phyloP scores from a whole-genome alignment of 30 jellyfish, hydroid and myxozoan species.

The Mastigias papua region DNA sequence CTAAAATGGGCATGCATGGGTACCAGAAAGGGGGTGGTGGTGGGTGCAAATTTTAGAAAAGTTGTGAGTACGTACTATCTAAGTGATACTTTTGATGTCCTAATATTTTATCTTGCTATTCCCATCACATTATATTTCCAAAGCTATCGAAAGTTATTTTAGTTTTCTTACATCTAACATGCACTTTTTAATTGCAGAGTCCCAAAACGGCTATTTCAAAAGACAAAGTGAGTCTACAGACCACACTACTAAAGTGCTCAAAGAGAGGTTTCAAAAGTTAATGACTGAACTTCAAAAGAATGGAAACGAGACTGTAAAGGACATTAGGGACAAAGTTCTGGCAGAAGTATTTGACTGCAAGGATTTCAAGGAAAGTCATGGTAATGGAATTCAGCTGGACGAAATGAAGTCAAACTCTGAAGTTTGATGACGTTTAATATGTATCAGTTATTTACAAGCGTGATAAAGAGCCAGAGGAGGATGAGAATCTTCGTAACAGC shows the following conservation, averaged over 20 bases:
- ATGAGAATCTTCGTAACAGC: neutral
- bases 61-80: too few species aligned
- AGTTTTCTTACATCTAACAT: too few species aligned
- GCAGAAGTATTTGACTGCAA: conserved; percentile 16
- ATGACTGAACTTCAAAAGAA: conserved; percentile 43
- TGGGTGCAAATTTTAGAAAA: too few species aligned
- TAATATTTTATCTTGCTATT: too few species aligned
- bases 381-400: conserved; percentile 14
- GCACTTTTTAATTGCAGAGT: neutral
- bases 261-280: conserved; percentile 18
- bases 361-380: conserved; percentile 9
- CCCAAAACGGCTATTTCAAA: neutral
- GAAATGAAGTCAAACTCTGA: conserved; percentile 17
- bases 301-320: conserved; percentile 15
- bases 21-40: too few species aligned
- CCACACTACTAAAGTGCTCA: neutral
- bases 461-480: neutral
- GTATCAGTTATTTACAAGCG: neutral
- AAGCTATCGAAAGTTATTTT: too few species aligned
- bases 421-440: neutral
- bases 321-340: conserved; percentile 16
- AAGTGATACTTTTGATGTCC: too few species aligned
- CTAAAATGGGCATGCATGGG: too few species aligned
- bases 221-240: neutral
- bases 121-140: too few species aligned